phyloP scores from a whole-genome alignment of 2,888 invertebrate species.

The Digitonthophagus gazella region DNA sequence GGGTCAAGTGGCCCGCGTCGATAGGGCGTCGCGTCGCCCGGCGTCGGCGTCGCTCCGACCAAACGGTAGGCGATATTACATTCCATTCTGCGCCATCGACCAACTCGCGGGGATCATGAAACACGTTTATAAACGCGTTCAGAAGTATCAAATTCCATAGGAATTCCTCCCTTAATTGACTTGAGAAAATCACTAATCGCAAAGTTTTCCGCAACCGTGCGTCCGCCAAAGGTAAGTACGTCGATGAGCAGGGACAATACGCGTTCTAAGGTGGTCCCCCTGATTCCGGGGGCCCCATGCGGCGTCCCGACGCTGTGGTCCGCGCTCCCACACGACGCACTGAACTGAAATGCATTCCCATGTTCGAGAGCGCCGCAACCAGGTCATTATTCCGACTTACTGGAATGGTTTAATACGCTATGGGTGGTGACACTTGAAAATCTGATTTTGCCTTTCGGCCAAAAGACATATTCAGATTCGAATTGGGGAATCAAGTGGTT shows the following conservation, averaged over 20 bases:
- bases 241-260: conserved; percentile 34
- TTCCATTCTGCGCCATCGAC: conserved; percentile 33
- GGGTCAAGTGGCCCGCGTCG: conserved; percentile 45
- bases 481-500: background rate
- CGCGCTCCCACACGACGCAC: conserved; percentile 43
- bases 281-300: conserved; percentile 28
- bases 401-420: conserved; percentile 11
- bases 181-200: conserved; percentile 22
- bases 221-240: conserved; percentile 18
- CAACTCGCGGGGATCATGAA: background rate
- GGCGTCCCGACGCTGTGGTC: conserved; percentile 38
- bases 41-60: conserved; percentile 18
- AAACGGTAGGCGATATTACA: conserved; percentile 36
- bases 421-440: conserved; percentile 15
- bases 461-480: background rate
- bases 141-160: background rate
- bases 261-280: conserved; percentile 32
- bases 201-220: conserved; percentile 18
- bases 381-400: conserved; percentile 13
- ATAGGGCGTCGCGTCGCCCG: conserved; percentile 25
- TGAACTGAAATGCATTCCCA: conserved; percentile 36
- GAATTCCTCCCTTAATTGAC: conserved; percentile 15
- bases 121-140: background rate
- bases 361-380: conserved; percentile 17
- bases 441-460: background rate